Evolutionary conservation across 2,888 invertebrate species (phyloP).

Genomic region (Oscheius myriophilus): DNA sequence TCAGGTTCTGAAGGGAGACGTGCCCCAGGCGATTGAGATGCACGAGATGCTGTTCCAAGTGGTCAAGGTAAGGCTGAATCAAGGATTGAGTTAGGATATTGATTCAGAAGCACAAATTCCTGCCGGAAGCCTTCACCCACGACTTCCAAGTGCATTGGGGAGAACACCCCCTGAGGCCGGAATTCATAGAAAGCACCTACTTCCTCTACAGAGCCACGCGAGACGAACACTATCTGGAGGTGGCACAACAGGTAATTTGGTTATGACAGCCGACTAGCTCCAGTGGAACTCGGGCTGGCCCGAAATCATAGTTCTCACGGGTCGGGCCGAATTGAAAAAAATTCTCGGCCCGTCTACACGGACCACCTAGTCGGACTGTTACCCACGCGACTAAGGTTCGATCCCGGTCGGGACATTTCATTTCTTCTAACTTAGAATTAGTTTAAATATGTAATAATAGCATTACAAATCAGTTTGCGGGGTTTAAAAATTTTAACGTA

Average conservation of each 20-base stretch:
- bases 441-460: too few relatives aligned
- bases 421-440: too few relatives aligned
- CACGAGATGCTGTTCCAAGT: conserved; percentile 99
- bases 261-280: too few relatives aligned
- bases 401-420: too few relatives aligned
- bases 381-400: too few relatives aligned
- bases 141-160: conserved; percentile 99
- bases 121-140: conserved; percentile 97
- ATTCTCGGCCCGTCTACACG: too few relatives aligned
- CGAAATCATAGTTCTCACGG: too few relatives aligned
- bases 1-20: conserved; percentile 83
- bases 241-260: conserved; percentile 85
- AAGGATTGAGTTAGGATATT: not conserved
- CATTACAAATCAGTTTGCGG: too few relatives aligned
- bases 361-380: too few relatives aligned
- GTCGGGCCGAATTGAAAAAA: too few relatives aligned
- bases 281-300: too few relatives aligned
- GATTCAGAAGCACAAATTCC: conserved; percentile 85
- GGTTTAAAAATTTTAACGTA: too few relatives aligned
- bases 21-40: conserved; percentile 96
- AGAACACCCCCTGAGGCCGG: conserved; percentile 90
- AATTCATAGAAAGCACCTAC: conserved; percentile 97
- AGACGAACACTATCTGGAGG: conserved; percentile 92
- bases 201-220: conserved; percentile 92
- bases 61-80: conserved; percentile 78